These are phyloP conservation scores for Neodon shergylaensis DNA, from an alignment of 2,113 vertebrate genomes.

Conservation along the genomic window DNA sequence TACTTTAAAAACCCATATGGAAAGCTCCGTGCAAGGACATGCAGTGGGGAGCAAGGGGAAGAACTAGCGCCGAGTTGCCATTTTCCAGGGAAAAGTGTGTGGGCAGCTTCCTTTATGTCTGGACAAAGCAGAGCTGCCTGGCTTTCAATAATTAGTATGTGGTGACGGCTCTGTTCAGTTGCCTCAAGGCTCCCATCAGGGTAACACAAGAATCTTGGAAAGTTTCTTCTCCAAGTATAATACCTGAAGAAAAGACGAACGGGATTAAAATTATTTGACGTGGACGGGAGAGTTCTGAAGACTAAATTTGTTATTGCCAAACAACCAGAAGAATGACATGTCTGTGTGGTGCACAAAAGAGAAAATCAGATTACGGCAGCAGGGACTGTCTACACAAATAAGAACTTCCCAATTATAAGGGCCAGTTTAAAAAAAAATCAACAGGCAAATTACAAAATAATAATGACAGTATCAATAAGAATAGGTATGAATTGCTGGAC, in stretches of 20 bases:
- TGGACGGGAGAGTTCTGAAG: not conserved
- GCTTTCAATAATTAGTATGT: conserved; percentile 63
- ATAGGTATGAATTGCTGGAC: not conserved
- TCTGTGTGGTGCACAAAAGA: not conserved
- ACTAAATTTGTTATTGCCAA: not conserved
- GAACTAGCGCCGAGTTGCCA: conserved; percentile 38
- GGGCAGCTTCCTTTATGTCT: conserved; percentile 50
- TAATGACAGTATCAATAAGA: conserved; percentile 8
- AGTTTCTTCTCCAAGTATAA: conserved; percentile 51
- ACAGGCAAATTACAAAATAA: conserved; percentile 36
- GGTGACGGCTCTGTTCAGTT: conserved; percentile 6
- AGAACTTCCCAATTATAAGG: conserved; percentile 9
- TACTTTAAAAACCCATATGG: not conserved
- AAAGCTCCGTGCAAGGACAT: not conserved
- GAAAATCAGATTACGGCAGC: conserved; percentile 27
- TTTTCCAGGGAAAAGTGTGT: conserved; percentile 67
- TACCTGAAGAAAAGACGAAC: conserved; percentile 35
- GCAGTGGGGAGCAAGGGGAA: not conserved
- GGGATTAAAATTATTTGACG: conserved; percentile 37
- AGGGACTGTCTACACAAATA: not conserved
- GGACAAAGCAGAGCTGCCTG: conserved; percentile 57
- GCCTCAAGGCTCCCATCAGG: not conserved
- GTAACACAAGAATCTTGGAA: not conserved
- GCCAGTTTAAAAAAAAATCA: not conserved
- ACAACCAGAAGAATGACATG: not conserved